phyloP scores from a whole-genome alignment of 2,113 vertebrate genomes.

The Cygnus buccinator region DNA sequence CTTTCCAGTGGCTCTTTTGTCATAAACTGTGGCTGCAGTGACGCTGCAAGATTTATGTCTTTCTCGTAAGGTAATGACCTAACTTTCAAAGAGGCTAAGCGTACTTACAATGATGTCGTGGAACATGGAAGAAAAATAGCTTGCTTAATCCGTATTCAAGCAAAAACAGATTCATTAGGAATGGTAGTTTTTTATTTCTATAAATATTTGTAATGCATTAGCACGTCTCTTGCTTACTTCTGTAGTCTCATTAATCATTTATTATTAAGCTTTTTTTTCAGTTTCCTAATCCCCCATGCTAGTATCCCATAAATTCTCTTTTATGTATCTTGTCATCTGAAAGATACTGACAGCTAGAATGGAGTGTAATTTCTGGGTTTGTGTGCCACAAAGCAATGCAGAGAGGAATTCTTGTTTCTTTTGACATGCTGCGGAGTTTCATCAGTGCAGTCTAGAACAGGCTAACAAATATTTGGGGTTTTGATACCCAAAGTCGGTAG shows the following conservation, averaged over 20 bases:
- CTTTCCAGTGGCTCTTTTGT: not conserved
- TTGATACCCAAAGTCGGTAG: not conserved
- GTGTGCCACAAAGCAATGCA: not conserved
- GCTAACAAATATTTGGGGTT: not conserved
- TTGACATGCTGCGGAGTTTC: not conserved
- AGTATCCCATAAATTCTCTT: not conserved
- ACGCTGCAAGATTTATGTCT: slow-evolving; percentile 11
- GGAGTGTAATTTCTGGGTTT: not conserved
- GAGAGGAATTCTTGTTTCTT: not conserved
- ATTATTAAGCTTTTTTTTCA: not conserved
- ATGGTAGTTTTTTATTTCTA: not conserved
- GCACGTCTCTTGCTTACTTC: not conserved
- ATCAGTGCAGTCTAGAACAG: not conserved
- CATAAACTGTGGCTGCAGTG: not conserved
- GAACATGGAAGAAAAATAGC: not conserved
- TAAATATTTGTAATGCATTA: not conserved
- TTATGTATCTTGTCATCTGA: not conserved
- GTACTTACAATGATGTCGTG: rapidly evolving
- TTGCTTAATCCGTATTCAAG: not conserved
- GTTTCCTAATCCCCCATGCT: not conserved
- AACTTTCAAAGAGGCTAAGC: not conserved
- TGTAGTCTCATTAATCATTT: not conserved
- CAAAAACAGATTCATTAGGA: not conserved
- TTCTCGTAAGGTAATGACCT: not conserved
- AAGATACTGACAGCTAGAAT: not conserved